A percentile compares a stretch with the other conserved stretches of the same genome.
Evolutionary conservation across 2,797 vertebrate species (phyloP).

Genomic region (Galaxias olidus): DNA sequence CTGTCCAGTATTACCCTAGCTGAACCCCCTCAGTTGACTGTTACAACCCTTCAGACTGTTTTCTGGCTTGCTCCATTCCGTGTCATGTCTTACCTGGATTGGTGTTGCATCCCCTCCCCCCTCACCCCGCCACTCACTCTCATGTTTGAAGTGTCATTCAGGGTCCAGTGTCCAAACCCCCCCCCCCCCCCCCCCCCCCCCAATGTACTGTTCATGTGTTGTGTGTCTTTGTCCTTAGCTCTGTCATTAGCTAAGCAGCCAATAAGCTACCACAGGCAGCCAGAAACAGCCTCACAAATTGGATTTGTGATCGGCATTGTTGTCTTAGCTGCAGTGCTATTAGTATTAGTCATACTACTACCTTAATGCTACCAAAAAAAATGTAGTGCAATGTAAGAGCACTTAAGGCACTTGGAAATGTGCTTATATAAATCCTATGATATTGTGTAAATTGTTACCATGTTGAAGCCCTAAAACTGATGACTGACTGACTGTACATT

Average conservation of each 20-base stretch:
- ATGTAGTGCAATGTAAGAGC: conserved; percentile 3
- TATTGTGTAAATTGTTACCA: not conserved
- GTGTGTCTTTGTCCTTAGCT: not conserved
- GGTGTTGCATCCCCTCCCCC: too few relatives aligned
- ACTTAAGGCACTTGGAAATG: conserved; percentile 1
- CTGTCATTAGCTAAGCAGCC: conserved; percentile 2
- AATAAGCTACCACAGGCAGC: conserved; percentile 10
- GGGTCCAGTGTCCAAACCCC: too few relatives aligned
- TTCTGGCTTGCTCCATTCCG: not conserved
- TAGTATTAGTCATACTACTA: not conserved
- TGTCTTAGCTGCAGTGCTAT: not conserved
- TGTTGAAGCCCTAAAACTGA: not conserved
- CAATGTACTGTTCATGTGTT: too few relatives aligned
- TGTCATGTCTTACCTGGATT: not conserved
- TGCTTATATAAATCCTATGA: not conserved
- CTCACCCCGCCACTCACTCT: too few relatives aligned
- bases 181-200: too few relatives aligned
- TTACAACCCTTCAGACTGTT: not conserved
- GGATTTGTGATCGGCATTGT: not conserved
- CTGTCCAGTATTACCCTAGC: too few relatives aligned
- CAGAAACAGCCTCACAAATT: not conserved
- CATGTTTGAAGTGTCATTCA: too few relatives aligned
- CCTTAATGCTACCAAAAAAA: not conserved
- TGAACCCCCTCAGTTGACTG: not conserved
- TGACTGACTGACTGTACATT: too few relatives aligned